These are phyloP conservation scores for Tetragonisca angustula DNA, from an alignment of 2,888 invertebrate species.

Conservation along the genomic window DNA sequence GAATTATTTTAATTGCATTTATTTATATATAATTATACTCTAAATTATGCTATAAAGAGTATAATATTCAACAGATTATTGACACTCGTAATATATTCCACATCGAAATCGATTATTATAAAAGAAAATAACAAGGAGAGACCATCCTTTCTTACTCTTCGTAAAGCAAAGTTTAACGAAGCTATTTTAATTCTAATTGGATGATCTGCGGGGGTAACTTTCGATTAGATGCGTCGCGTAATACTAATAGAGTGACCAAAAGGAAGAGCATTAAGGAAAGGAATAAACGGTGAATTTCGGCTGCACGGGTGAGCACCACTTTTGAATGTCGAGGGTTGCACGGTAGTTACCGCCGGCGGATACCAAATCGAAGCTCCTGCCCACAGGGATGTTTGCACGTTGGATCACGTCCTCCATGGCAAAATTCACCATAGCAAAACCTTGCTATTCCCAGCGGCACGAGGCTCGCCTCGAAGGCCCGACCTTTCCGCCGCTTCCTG, in stretches of 20 bases:
- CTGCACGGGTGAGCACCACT: constrained; percentile 71
- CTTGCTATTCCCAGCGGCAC: constrained; percentile 62
- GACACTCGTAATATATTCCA: too few species aligned
- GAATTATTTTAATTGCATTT: too few species aligned
- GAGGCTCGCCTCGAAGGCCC: constrained; percentile 10
- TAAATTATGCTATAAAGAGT: too few species aligned
- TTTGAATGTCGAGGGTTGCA: constrained; percentile 69
- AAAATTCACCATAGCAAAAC: constrained; percentile 72
- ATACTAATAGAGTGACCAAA: not conserved
- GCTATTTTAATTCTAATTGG: not conserved
- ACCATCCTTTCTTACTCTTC: not conserved
- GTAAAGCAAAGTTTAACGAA: not conserved
- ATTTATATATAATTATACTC: too few species aligned
- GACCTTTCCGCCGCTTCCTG: constrained; percentile 13
- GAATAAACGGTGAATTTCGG: constrained; percentile 49
- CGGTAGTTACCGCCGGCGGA: constrained; percentile 70
- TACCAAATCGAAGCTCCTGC: constrained; percentile 74
- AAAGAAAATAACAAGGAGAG: not conserved
- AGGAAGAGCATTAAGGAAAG: constrained; percentile 17
- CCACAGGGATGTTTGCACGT: constrained; percentile 75
- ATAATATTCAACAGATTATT: too few species aligned
- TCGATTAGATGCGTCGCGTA: too few species aligned
- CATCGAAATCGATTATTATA: not conserved
- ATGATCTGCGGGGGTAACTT: too few species aligned
- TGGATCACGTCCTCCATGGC: constrained; percentile 76